phyloP scores from a whole-genome alignment of 2,888 invertebrate species.

The Coelinius sp. region DNA sequence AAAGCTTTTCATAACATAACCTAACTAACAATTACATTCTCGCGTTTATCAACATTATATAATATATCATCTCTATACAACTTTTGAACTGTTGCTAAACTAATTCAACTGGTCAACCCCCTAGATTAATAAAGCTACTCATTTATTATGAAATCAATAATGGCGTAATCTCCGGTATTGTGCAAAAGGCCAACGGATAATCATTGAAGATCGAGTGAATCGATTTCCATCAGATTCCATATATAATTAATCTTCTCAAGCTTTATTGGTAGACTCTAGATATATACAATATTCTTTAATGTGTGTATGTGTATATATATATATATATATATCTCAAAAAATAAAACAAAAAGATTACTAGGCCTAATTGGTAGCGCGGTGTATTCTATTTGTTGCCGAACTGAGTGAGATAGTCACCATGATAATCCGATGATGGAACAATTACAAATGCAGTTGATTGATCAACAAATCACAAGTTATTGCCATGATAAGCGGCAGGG shows the following conservation, averaged over 20 bases:
- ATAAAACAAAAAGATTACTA: conserved; percentile 63
- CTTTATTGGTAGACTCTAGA: conserved; percentile 60
- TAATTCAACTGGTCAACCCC: conserved; percentile 9
- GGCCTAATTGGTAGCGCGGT: conserved; percentile 69
- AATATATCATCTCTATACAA: not conserved
- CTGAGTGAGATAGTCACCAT: not conserved
- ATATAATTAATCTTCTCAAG: conserved; percentile 56
- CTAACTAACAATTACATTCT: conserved; percentile 18
- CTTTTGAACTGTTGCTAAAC: not conserved
- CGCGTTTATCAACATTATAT: conserved; percentile 9
- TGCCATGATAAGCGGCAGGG: conserved; percentile 1
- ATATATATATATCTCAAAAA: conserved; percentile 55
- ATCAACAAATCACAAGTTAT: not conserved
- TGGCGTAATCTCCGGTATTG: conserved; percentile 14
- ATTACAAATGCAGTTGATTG: not conserved
- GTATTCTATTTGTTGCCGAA: conserved; percentile 22
- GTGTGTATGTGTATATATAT: conserved; percentile 48
- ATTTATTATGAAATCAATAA: conserved; percentile 40
- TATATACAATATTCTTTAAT: conserved; percentile 58
- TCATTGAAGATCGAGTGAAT: conserved; percentile 42
- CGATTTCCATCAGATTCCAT: conserved; percentile 44
- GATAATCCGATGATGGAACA: conserved; percentile 16
- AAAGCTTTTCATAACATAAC: conserved; percentile 52
- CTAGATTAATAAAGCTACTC: conserved; percentile 12
- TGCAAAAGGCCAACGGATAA: conserved; percentile 17